Evolutionary conservation across 2,888 invertebrate genomes (phyloP).

Genomic region (Tinea semifulvella): DNA sequence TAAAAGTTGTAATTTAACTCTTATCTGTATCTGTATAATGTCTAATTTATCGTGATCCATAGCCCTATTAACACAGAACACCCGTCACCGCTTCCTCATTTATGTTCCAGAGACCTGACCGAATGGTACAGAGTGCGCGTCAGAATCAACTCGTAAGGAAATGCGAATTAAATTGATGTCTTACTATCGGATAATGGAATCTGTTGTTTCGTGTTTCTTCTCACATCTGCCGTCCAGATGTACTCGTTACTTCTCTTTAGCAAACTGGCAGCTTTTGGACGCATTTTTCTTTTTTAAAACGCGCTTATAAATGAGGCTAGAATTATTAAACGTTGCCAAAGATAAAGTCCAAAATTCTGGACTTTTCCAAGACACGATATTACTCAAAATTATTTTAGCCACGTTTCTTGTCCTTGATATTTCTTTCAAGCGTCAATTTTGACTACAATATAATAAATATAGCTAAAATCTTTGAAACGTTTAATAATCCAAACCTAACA

Average conservation of each 20-base stretch:
- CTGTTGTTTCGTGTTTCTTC: conserved; percentile 62
- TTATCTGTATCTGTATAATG: too few relatives aligned
- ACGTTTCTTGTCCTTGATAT: too few relatives aligned
- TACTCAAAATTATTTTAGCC: too few relatives aligned
- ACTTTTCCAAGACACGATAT: too few relatives aligned
- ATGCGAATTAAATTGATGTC: conserved; percentile 52
- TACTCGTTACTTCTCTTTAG: conserved; percentile 48
- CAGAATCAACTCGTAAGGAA: conserved; percentile 86
- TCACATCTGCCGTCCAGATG: conserved; percentile 63
- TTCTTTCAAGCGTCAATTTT: too few relatives aligned
- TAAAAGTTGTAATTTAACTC: neutral
- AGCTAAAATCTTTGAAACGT: too few relatives aligned
- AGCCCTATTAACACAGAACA: conserved; percentile 24
- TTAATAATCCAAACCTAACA: too few relatives aligned
- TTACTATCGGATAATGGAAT: conserved; percentile 54
- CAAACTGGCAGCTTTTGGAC: conserved; percentile 53
- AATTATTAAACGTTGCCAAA: too few relatives aligned
- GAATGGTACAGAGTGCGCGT: conserved; percentile 87
- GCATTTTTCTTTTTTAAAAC: too few relatives aligned
- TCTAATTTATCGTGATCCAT: conserved; percentile 4
- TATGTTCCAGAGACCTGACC: conserved; percentile 73
- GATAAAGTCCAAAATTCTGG: too few relatives aligned
- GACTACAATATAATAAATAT: too few relatives aligned
- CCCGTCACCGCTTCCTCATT: conserved; percentile 55
- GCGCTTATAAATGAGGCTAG: too few relatives aligned